Conservation (phyloP, 1,140 invertebrate species). For the Aradophagus sp. region DNA sequence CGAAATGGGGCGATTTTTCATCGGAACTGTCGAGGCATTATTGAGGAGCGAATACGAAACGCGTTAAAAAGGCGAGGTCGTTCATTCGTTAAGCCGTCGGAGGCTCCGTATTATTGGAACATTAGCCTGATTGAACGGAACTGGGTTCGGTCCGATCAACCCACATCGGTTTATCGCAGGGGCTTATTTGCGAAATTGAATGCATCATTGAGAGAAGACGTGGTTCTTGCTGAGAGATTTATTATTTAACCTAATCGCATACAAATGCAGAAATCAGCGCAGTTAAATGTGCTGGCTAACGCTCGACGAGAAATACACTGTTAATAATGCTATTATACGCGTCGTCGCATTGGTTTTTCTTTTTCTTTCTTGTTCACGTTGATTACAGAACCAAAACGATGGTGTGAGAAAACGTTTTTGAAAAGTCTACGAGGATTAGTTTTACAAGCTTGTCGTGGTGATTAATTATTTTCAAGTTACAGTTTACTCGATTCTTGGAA, state of each 20-base stretch:
- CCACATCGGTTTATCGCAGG: constrained; percentile 26
- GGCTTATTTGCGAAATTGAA: constrained; percentile 10
- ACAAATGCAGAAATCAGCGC: constrained; percentile 43
- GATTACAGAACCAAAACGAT: constrained; percentile 24
- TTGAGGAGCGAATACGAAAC: constrained; percentile 9
- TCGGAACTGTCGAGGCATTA: background rate
- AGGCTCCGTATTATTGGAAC: constrained; percentile 71
- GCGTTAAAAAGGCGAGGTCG: constrained; percentile 57
- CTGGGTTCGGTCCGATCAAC: constrained; percentile 64
- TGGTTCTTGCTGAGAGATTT: constrained; percentile 37
- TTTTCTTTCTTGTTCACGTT: too few species aligned
- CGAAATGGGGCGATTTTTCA: too few species aligned
- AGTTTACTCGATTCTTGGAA: too few species aligned
- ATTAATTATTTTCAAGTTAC: too few species aligned
- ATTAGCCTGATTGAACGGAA: constrained; percentile 73
- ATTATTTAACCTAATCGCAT: constrained; percentile 47
- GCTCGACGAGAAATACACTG: constrained; percentile 40
- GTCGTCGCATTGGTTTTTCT: constrained; percentile 7
- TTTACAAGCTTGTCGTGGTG: too few species aligned
- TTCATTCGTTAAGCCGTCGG: constrained; percentile 61
- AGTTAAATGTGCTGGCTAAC: constrained; percentile 40
- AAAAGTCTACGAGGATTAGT: background rate
- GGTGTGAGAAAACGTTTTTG: background rate
- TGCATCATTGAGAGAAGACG: background rate
- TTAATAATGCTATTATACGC: constrained; percentile 16